Base-by-base conservation (phyloP, 2,888 invertebrate species). In the Mystacides longicornis region DNA sequence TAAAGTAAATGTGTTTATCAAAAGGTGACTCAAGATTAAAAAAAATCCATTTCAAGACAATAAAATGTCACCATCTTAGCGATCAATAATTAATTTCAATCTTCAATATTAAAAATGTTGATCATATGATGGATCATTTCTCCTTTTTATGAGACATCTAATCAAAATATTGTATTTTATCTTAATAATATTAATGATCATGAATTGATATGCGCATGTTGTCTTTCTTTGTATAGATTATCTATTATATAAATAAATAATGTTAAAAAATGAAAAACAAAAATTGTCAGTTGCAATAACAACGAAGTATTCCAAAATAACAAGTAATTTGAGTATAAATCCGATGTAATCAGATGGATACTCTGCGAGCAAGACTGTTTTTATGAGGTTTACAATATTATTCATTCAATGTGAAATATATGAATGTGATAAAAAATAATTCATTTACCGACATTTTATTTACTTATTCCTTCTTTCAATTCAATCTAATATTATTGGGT, bases 281-380 rank as follows among this genome's bases (percentile, higher is more conserved):
- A 54, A 55, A 49, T 60, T 60, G 53, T 60, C 55, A 53, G 58
- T 60, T 60, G 60, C 60, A 53, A 54, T 52, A 52, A 53, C 54
- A 58, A 56, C 54, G 55, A 57, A 55, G 37, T 45, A 54, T 48
- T 37, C 2, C 27, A 31, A 7, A 42, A 49, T 56, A 49, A 49
- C 49, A 51, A 51, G 52, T 37, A 7, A 16, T 7, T 37, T 37
- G 37, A 37, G 37, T 37, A 37, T 3, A 37, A 16, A 37, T 37
- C 37, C 16, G 37, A 37, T 37, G 3, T 7, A 16, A 14, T 37
- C 37, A n/a, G 37, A 14, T 37, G 3, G 53, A 55, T 52, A 55
- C 54, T 58, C 58, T 60, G 55, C 60, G 54, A 53, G 54, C 54
- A 60, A 60, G 60, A 60, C 60, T 60, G 60, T 58, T 60, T 58